phyloP scores from a whole-genome alignment of 2,113 vertebrate species.

The Panurus biarmicus region DNA sequence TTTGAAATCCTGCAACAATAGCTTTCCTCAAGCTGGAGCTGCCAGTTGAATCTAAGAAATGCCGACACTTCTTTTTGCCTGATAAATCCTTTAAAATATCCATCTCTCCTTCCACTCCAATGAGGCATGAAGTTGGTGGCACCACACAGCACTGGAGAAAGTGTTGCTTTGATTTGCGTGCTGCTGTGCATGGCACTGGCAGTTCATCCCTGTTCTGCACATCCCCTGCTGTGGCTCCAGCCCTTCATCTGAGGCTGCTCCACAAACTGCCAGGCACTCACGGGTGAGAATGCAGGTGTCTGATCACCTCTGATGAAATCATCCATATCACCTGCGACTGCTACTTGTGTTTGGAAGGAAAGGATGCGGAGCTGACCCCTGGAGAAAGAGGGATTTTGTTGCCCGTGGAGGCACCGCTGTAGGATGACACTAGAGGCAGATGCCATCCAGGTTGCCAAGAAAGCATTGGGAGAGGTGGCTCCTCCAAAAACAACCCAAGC shows the following conservation, averaged over 20 bases:
- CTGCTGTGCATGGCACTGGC: fast-evolving
- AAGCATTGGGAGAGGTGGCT: background rate
- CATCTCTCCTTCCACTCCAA: background rate
- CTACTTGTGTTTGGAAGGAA: background rate
- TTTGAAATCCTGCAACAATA: slow-evolving; percentile 29
- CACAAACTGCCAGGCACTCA: background rate
- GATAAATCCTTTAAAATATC: background rate
- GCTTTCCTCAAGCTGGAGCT: background rate
- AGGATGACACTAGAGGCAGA: background rate
- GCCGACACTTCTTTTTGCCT: background rate
- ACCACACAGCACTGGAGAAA: fast-evolving
- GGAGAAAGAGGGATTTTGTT: background rate
- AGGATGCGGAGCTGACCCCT: background rate
- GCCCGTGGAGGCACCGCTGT: background rate
- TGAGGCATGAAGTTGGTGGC: background rate
- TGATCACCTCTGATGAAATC: background rate
- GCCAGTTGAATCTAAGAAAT: background rate
- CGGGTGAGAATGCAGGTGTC: background rate
- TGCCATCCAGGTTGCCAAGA: background rate
- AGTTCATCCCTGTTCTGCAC: fast-evolving
- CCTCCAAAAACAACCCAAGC: background rate
- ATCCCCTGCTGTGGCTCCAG: background rate
- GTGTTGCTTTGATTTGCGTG: fast-evolving
- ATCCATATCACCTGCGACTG: fast-evolving
- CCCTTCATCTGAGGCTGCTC: background rate